Base-by-base conservation (phyloP, 2,797 vertebrate species). In the Eulemur coronatus region DNA sequence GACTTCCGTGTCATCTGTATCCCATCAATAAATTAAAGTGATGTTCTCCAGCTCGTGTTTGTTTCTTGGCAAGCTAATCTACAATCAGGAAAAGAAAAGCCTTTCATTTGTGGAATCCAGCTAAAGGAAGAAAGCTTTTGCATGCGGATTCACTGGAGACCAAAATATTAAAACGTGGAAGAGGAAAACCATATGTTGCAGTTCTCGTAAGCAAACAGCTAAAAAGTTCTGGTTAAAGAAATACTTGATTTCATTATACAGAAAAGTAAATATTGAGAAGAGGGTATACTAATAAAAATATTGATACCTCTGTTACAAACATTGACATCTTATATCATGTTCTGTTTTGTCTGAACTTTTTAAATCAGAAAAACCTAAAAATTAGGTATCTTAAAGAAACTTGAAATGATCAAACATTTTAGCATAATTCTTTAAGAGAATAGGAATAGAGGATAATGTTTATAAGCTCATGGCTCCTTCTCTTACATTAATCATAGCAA, bases 21-120 rank as follows among this genome's bases (percentile, higher is more conserved):
- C 98, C 98, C 98, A 99, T 98, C 99, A 99, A 99, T 99, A 99
- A 99, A 99, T 99, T 99, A 98, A 99, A 99, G 97, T 98, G 98
- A 99, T 99, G 98, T 98, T 99, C 98, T 98, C 98, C 98, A 99
- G 98, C 98, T 98, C 98, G 7, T 98, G 97, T 98, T 98, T 98
- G 98, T 98, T 99, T 98, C 98, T 99, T 99, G 98, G 99, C 99
- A 99, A 94, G 97, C 97, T 98, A 98, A 98, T 98, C 97, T 98
- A 98, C 98, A 99, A 99, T 99, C 98, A 98, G 98, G 98, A 98
- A 98, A 98, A 98, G 96, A 98, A 98, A 98, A 98, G 98, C 95
- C 98, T 98, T 98, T 99, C 98, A 99, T 99, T 99, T 99, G 98
- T 97, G 98, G 98, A 98, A 94, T 98, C 97, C 80, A 97, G 96